Evolutionary conservation across 2,113 vertebrate genomes (phyloP), one percentile per base, ranked within the genome.

Genomic region (Oncorhynchus nerka): DNA sequence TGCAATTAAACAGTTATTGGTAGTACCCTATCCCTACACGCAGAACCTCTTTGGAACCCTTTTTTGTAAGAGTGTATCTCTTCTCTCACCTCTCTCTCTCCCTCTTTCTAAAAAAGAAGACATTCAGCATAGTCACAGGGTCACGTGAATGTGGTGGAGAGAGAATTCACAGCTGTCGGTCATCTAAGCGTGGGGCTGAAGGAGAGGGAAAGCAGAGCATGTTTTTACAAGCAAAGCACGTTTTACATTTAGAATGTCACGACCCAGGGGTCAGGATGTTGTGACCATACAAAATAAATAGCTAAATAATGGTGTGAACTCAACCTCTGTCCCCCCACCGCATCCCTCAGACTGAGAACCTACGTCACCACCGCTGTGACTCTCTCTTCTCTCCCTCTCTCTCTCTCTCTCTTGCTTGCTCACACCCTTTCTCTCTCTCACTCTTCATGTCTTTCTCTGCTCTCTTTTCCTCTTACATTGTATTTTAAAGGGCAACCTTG

Each of bases 221-320:
- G 9, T 45, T 45, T 45, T 45, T 45, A 45, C 39, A 45, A 45
- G 39, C 39, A 1, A 8, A 45, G 8, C 39, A 45, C 39, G 39
- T 11, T 12, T 45, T 45, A 45, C 39, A 45, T 45, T 45, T 11
- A 45, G 9, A 45, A 45, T 45, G 39, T 45, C 39, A 12, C 3
- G 39, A 45, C 39, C 39, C 9, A 55, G 15, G 75, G 76, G 77
- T 83, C 81, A 79, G 26, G 45, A 75, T 76, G 48, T 79, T 75
- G 73, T 68, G 62, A 59, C 76, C 67, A 71, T 24, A 73, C 48
- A 71, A 78, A 85, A 87, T 79, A 78, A 77, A 87, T 80, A 82
- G 64, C 49, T 79, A 45, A 45, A 45, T 45, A 45, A 77, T 75
- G 64, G 70, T 78, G 69, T 26, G 39, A 78, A 69, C 68, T 72